Evolutionary conservation across 2,113 vertebrate genomes (phyloP), one percentile per base, ranked within the genome.

Genomic region (Seriola dumerili): DNA sequence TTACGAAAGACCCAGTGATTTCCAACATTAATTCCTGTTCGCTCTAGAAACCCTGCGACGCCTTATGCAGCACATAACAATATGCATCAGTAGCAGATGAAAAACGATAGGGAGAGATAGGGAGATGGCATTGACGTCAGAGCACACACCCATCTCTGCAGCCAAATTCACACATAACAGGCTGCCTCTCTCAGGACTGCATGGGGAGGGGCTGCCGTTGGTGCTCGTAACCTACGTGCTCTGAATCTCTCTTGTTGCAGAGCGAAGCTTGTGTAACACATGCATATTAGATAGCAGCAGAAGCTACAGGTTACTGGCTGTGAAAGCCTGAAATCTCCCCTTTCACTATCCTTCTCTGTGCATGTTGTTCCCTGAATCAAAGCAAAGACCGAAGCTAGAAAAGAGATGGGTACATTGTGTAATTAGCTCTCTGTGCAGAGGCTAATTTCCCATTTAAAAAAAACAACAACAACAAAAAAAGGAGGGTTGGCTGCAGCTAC

Each of bases 141-240:
- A 83, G 88, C 90, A 83, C 91, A 93, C 91, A 89, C 93, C 93
- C 92, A 84, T 91, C 87, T 85, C 90, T 86, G 91, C 91, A 92
- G 91, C 92, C 90, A 72, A 84, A 92, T 73, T 85, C 89, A 83
- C 77, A 71, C 69, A 80, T 83, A 87, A 89, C 92, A 76, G 80
- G 70, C 87, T 86, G 84, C 76, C 88, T 78, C 87, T 88, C 88
- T 79, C 66, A 72, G 88, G 84, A 77, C 80, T 44, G 91, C 89
- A 74, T 79, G 84, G 91, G 93, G 92, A 92, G 91, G 93, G 92
- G 92, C 91, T 87, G 88, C 88, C 81, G 86, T 80, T 79, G 86
- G 82, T 89, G 74, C 89, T 90, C 85, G 14, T 87, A 86, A 77
- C 72, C 72, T 92, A 94, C 92, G 87, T 94, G 93, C 87, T 86